phyloP scores from a whole-genome alignment of 1,140 invertebrate species.

The Trissolcus basalis region DNA sequence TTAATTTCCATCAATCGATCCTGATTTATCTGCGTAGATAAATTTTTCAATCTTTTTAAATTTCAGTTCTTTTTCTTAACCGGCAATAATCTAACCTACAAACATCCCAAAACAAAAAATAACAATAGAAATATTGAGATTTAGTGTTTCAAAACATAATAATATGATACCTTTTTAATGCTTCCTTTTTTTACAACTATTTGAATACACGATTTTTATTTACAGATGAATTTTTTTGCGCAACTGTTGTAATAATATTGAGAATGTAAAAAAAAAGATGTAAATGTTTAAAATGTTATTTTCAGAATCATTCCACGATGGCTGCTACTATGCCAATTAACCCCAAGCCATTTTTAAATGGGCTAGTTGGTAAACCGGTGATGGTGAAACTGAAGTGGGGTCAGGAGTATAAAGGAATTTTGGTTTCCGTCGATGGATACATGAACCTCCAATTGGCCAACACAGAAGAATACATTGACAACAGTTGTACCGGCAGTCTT shows the following conservation, averaged over 20 bases:
- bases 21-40: not conserved
- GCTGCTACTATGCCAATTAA: conserved; percentile 96
- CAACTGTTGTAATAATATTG: too few species aligned
- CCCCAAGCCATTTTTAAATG: conserved; percentile 99
- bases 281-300: conserved; percentile 1
- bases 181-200: too few species aligned
- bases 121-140: too few species aligned
- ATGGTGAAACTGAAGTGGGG: conserved; percentile 99
- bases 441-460: conserved; percentile 99
- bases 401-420: conserved; percentile 98
- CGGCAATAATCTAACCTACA: conserved; percentile 24
- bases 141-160: not conserved
- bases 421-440: conserved; percentile 98
- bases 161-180: not conserved
- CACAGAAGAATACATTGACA: conserved; percentile 98
- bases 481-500: conserved; percentile 91
- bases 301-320: conserved; percentile 71
- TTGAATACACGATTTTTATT: too few species aligned
- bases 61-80: not conserved
- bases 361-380: conserved; percentile 97
- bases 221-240: too few species aligned
- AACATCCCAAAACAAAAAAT: not conserved
- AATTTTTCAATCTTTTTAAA: not conserved
- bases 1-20: not conserved
- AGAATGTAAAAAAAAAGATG: too few species aligned